A percentile compares a stretch with the other conserved stretches of the same genome.
Conservation (phyloP, 2,113 vertebrate species). For the Paramisgurnus dabryanus region DNA sequence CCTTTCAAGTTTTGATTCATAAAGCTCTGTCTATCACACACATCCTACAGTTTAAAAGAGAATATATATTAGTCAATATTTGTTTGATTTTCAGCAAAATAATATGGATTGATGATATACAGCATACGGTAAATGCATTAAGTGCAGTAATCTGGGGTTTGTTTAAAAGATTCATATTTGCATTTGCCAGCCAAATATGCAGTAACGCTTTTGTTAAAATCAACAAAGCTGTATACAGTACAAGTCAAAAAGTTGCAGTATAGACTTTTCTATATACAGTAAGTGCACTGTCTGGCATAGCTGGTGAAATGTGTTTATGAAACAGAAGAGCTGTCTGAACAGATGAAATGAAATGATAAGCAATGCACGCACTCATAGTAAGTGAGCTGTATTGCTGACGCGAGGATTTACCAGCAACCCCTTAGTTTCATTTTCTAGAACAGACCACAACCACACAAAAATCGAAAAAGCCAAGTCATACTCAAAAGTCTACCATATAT, state of each 20-base stretch:
- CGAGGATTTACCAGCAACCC: slow-evolving; percentile 35
- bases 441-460: slow-evolving; percentile 28
- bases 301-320: too few relatives aligned
- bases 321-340: too few relatives aligned
- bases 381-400: background rate
- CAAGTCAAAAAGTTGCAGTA: too few relatives aligned
- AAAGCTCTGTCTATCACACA: background rate
- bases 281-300: too few relatives aligned
- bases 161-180: background rate
- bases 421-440: slow-evolving; percentile 22
- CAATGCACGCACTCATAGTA: background rate
- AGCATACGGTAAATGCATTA: background rate
- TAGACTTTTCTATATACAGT: too few relatives aligned
- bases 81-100: background rate
- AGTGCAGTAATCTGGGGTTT: too few relatives aligned
- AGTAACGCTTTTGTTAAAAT: too few relatives aligned
- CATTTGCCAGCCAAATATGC: background rate
- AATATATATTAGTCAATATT: background rate
- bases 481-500: background rate
- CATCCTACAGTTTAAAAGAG: background rate
- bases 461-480: background rate
- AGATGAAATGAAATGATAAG: slow-evolving; percentile 1
- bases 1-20: slow-evolving; percentile 7
- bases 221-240: too few relatives aligned
- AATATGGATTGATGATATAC: background rate